Percentiles rank a stretch among this genome's conserved stretches.
These are phyloP conservation scores for Calypte anna DNA, from an alignment of 2,113 vertebrate species.

Conservation along the genomic window DNA sequence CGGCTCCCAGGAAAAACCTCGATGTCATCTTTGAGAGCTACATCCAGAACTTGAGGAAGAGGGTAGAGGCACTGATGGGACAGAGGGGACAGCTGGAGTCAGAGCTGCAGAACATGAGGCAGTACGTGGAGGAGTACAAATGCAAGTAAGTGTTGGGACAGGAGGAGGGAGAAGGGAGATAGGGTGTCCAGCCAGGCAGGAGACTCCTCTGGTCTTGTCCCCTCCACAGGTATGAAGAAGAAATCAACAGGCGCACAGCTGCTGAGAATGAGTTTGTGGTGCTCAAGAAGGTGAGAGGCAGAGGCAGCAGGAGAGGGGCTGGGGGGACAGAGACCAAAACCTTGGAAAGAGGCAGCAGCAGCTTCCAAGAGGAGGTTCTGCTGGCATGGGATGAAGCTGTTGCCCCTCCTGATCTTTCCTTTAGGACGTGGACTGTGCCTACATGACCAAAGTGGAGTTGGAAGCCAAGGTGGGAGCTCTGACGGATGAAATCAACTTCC, in stretches of 20 bases:
- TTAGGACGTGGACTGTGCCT: constrained; percentile 27
- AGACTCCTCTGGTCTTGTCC: background rate
- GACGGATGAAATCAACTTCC: constrained; percentile 70
- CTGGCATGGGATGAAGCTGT: background rate
- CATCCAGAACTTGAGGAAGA: constrained; percentile 75
- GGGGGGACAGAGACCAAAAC: background rate
- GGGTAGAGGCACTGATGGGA: background rate
- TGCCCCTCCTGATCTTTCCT: no score
- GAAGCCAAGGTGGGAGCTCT: constrained; percentile 66
- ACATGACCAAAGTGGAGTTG: constrained; percentile 69
- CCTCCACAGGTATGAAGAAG: constrained; percentile 85
- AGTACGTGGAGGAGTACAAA: constrained; percentile 84
- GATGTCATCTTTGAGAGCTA: constrained; percentile 82
- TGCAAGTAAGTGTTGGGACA: constrained; percentile 74
- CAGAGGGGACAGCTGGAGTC: constrained; percentile 79
- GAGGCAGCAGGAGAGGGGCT: background rate
- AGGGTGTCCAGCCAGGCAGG: no score
- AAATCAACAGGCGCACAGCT: constrained; percentile 85
- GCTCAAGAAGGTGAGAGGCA: constrained; percentile 84
- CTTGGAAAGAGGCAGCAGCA: background rate
- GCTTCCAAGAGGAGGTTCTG: no score
- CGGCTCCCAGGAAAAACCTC: constrained; percentile 30
- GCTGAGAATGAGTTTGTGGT: constrained; percentile 90
- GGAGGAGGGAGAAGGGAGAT: background rate
- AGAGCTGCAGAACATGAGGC: constrained; percentile 76